phyloP scores from a whole-genome alignment of 1,140 invertebrate genomes.

The Pseudachorutes palmiensis region DNA sequence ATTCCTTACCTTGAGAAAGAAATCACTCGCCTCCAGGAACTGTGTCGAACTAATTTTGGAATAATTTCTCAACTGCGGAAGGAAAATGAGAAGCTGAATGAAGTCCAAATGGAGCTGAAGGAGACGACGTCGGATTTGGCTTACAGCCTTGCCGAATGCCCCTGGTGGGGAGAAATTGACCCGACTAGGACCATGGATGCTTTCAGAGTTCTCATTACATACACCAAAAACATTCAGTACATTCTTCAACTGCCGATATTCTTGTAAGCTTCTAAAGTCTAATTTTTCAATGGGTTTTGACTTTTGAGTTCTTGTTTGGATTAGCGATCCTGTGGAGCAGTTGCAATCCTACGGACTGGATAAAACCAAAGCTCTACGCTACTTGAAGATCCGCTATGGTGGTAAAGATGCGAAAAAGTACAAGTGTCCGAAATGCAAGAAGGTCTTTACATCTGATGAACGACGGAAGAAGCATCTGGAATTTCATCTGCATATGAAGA shows the following conservation, averaged over 20 bases:
- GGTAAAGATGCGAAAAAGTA: neutral
- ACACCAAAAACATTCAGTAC: constrained; percentile 27
- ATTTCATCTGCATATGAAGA: constrained; percentile 13
- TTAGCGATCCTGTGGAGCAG: constrained; percentile 23
- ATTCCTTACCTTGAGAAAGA: constrained; percentile 15
- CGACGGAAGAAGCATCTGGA: constrained; percentile 12
- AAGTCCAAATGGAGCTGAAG: constrained; percentile 21
- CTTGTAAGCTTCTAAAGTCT: constrained; percentile 18
- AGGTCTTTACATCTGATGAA: constrained; percentile 4
- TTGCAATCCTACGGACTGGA: constrained; percentile 13
- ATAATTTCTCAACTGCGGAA: constrained; percentile 22
- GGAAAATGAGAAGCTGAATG: constrained; percentile 21
- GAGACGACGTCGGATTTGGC: constrained; percentile 27
- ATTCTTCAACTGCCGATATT: constrained; percentile 27
- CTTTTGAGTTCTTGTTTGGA: neutral
- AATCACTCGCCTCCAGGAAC: constrained; percentile 23
- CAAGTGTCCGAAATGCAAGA: constrained; percentile 22
- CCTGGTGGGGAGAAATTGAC: constrained; percentile 22
- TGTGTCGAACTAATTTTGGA: constrained; percentile 22
- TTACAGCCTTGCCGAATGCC: constrained; percentile 27
- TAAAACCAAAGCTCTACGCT: neutral
- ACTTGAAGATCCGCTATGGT: neutral
- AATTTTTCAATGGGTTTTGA: neutral
- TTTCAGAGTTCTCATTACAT: constrained; percentile 15
- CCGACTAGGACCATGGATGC: neutral